A percentile compares a stretch with the other conserved stretches of the same genome.
These are phyloP conservation scores for Coendou prehensilis DNA, from an alignment of 2,797 vertebrate species.

Conservation along the genomic window DNA sequence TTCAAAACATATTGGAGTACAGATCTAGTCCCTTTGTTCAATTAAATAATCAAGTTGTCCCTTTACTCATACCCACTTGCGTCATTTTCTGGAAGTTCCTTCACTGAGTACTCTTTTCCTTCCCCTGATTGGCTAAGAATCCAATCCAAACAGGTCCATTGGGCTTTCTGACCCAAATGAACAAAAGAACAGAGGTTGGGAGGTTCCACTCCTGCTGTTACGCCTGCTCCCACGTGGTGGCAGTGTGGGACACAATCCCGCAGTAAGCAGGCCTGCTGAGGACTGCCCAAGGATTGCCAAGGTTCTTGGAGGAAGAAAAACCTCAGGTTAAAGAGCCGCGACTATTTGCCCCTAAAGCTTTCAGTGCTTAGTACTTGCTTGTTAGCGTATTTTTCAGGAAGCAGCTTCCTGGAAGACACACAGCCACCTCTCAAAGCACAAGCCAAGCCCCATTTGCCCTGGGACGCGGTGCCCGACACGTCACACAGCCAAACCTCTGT, in stretches of 20 bases:
- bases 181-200: rapidly evolving
- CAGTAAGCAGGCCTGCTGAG: neutral
- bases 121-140: neutral
- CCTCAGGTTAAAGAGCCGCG: neutral
- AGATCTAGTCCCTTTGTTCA: neutral
- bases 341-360: neutral
- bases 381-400: neutral
- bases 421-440: neutral
- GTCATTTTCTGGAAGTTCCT: neutral
- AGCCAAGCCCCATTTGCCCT: neutral
- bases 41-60: neutral
- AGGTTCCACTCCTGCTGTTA: slow-evolving; percentile 35
- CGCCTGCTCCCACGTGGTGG: slow-evolving; percentile 47
- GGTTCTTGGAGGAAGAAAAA: neutral
- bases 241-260: neutral
- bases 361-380: neutral
- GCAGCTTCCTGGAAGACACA: slow-evolving; percentile 3
- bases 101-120: neutral
- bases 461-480: neutral
- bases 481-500: neutral
- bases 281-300: rapidly evolving
- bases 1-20: neutral
- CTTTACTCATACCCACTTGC: neutral
- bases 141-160: neutral
- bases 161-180: neutral